Percentiles rank a stretch among this genome's conserved stretches.
Conservation (phyloP, 2,888 invertebrate genomes). For the Nemurella pictetii region DNA sequence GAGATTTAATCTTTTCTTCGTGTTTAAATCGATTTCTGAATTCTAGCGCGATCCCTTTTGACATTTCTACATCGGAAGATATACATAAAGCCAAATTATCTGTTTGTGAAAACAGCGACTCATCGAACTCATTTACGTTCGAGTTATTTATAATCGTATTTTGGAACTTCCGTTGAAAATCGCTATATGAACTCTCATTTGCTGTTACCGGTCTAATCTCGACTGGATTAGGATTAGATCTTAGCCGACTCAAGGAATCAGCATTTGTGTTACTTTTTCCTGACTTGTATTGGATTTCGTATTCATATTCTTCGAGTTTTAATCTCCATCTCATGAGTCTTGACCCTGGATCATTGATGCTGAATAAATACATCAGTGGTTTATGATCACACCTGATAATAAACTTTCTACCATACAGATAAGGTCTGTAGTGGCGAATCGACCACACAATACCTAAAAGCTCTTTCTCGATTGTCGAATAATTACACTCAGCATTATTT, state of each 20-base stretch:
- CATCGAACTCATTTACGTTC: too few relatives aligned
- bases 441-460: conserved; percentile 45
- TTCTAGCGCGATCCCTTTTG: too few relatives aligned
- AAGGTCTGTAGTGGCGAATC: conserved; percentile 45
- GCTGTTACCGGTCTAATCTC: too few relatives aligned
- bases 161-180: too few relatives aligned
- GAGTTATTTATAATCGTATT: too few relatives aligned
- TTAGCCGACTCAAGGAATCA: conserved; percentile 38
- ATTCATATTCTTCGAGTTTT: conserved; percentile 46
- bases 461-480: conserved; percentile 46
- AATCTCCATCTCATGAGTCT: conserved; percentile 47
- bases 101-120: too few relatives aligned
- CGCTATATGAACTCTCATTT: too few relatives aligned
- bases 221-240: background rate
- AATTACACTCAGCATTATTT: conserved; percentile 44
- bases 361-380: conserved; percentile 45
- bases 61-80: too few relatives aligned
- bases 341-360: conserved; percentile 45
- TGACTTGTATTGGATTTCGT: conserved; percentile 44
- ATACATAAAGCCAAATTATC: too few relatives aligned
- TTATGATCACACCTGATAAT: conserved; percentile 48
- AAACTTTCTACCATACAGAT: conserved; percentile 46
- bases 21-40: too few relatives aligned
- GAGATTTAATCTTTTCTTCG: too few relatives aligned
- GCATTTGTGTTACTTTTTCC: conserved; percentile 43